These are phyloP conservation scores for Trinorchestia longiramus DNA, from an alignment of 1,140 invertebrate genomes.

Conservation along the genomic window DNA sequence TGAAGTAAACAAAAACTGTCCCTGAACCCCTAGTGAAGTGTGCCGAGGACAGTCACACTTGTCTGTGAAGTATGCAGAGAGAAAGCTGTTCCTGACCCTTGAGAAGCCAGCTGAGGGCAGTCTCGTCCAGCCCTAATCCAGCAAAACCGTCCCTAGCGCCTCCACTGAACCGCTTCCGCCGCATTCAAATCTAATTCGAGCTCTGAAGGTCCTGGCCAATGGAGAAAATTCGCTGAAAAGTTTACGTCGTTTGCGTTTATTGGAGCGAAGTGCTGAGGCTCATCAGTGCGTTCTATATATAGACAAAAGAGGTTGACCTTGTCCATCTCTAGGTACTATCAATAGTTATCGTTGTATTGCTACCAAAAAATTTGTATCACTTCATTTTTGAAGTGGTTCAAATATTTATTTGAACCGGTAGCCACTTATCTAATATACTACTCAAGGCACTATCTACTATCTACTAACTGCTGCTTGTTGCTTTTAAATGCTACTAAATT, in stretches of 20 bases:
- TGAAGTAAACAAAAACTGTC: background rate
- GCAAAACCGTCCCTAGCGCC: background rate
- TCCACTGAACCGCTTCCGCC: slow-evolving; percentile 42
- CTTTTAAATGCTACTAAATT: no score
- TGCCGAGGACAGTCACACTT: background rate
- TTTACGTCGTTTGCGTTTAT: slow-evolving; percentile 44
- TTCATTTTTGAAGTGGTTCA: background rate
- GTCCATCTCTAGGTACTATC: background rate
- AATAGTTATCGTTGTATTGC: background rate
- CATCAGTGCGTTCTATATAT: background rate
- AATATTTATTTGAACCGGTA: no score
- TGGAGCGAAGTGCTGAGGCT: background rate
- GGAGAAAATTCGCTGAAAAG: slow-evolving; percentile 43
- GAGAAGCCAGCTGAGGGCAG: background rate
- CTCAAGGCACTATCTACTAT: background rate
- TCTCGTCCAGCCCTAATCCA: background rate
- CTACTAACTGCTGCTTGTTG: no score
- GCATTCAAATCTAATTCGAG: slow-evolving; percentile 50
- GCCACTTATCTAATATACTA: no score
- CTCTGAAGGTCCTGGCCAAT: slow-evolving; percentile 25
- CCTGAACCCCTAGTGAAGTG: background rate
- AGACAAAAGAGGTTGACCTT: background rate
- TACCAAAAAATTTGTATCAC: background rate
- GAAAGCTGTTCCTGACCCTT: background rate
- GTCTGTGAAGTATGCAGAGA: background rate